Evolutionary conservation across 2,888 invertebrate species (phyloP), one percentile per base, ranked within the genome.

Genomic region (Adelphocoris suturalis): DNA sequence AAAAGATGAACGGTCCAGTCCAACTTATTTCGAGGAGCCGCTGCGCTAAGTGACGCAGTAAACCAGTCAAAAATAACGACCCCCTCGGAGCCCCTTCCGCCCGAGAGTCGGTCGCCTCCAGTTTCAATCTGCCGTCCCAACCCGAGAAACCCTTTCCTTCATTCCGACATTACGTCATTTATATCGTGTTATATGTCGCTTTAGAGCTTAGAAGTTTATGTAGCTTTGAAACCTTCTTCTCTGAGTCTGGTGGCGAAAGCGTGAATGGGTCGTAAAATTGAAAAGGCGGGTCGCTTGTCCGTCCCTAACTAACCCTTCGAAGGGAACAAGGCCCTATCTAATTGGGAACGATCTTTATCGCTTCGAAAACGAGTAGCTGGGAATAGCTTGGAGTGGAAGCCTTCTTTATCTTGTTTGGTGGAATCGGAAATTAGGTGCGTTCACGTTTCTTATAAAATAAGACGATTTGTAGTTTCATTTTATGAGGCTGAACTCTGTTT

Each of bases 31-130:
- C 19, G 57, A 57, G 57, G n/a, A 57, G 57, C 57, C n/a, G n/a
- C 16, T 5, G n/a, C 57, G 16, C 14, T 57, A 57, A 57, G 57
- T 57, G 57, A 57, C 57, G n/a, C 57, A 57, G 16, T 57, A 57
- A 57, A 57, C 57, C 57, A 57, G 57, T 57, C 57, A 57, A n/a
- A 57, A 57, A 57, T 57, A 57, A 57, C 57, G 57, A 57, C 57
- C n/a, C 57, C 7, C 37, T 57, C 16, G 57, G 57, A 37, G 3
- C 37, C 37, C 37, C 3, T 37, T n/a, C 57, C 16, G 5, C 16
- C 14, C 57, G n/a, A 57, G 57, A 57, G 7, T 57, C 19, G 57
- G 16, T 57, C 57, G 16, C 19, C 57, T 57, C 57, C 57, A 57
- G n/a, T 57, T 16, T 57, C 57, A 57, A 57, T 57, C 57, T 57